Evolutionary conservation across 30 jellyfish, hydroid and myxozoan genomes (phyloP).

Genomic region (Aurelia coerulea): DNA sequence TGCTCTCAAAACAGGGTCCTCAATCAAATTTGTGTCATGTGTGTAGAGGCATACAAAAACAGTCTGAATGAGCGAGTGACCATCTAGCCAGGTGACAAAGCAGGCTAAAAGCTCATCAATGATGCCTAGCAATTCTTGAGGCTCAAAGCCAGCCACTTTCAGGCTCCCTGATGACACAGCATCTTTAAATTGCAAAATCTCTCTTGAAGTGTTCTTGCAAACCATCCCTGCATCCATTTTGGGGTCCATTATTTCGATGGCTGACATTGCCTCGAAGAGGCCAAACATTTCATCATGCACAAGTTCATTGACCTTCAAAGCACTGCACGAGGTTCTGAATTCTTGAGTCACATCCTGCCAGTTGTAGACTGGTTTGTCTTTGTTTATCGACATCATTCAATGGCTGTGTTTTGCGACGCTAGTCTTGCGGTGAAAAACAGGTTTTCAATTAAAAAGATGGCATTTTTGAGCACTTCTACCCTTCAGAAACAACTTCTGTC

Average conservation of each 20-base stretch:
- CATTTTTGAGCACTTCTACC: no score
- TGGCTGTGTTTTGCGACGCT: no score
- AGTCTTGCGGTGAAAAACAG: no score
- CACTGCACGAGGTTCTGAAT: slow-evolving; percentile 55
- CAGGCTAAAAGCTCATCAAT: slow-evolving; percentile 88
- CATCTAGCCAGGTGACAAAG: slow-evolving; percentile 95
- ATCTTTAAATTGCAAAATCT: slow-evolving; percentile 73
- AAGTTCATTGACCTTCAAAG: slow-evolving; percentile 78
- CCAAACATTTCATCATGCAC: slow-evolving; percentile 90
- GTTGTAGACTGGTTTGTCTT: slow-evolving; percentile 24
- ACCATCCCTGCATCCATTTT: slow-evolving; percentile 98
- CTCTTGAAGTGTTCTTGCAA: slow-evolving; percentile 65
- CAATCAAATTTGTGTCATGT: slow-evolving; percentile 81
- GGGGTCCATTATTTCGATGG: slow-evolving; percentile 96
- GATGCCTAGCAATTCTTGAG: slow-evolving; percentile 79
- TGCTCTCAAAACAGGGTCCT: slow-evolving; percentile 82
- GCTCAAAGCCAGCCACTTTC: slow-evolving; percentile 73
- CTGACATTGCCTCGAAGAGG: slow-evolving; percentile 96
- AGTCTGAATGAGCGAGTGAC: slow-evolving; percentile 90
- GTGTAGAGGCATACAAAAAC: slow-evolving; percentile 81
- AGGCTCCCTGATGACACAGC: slow-evolving; percentile 73
- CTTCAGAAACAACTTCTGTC: no score
- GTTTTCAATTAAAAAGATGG: no score
- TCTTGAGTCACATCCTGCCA: slow-evolving; percentile 72
- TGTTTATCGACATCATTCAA: background rate